Conservation (phyloP, 2,888 invertebrate genomes). For the Thecocarcelia acutangulata region DNA sequence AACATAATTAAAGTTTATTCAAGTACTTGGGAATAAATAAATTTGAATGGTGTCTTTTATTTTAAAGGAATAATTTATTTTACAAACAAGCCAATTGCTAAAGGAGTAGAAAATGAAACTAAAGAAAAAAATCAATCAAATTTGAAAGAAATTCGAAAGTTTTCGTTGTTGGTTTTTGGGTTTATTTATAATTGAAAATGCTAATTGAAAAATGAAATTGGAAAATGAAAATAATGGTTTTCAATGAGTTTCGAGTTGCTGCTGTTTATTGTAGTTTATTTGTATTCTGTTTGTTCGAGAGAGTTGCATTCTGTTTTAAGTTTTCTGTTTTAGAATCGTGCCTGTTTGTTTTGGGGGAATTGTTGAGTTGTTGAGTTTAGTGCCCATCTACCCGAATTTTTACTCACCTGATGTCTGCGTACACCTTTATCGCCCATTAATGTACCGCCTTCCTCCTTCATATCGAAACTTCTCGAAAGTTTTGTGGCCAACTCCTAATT, state of each 20-base stretch:
- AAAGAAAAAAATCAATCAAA: slow-evolving; percentile 19
- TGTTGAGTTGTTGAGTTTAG: slow-evolving; percentile 10
- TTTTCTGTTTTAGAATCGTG: slow-evolving; percentile 42
- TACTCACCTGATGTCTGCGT: slow-evolving; percentile 84
- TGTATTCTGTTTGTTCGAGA: too few relatives aligned
- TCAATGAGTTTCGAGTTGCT: slow-evolving; percentile 31
- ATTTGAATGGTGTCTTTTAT: slow-evolving; percentile 11
- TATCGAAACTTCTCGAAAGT: slow-evolving; percentile 92
- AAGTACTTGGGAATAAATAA: slow-evolving; percentile 61
- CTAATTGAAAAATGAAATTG: slow-evolving; percentile 4
- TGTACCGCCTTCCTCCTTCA: slow-evolving; percentile 91
- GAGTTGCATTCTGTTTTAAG: slow-evolving; percentile 1
- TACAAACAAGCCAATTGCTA: slow-evolving; percentile 66
- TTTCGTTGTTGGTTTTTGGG: background rate
- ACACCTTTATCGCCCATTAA: slow-evolving; percentile 87
- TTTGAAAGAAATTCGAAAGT: background rate
- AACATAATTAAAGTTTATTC: slow-evolving; percentile 55
- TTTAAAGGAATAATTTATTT: slow-evolving; percentile 5
- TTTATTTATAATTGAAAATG: slow-evolving; percentile 3
- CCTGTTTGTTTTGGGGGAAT: slow-evolving; percentile 34
- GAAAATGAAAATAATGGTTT: slow-evolving; percentile 46
- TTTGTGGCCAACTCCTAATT: slow-evolving; percentile 92
- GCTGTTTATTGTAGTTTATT: background rate
- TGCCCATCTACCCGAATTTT: slow-evolving; percentile 27
- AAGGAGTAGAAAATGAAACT: slow-evolving; percentile 36